Evolutionary conservation across 2,888 invertebrate genomes (phyloP), one percentile per base, ranked within the genome.

Genomic region (Lymantria dispar): DNA sequence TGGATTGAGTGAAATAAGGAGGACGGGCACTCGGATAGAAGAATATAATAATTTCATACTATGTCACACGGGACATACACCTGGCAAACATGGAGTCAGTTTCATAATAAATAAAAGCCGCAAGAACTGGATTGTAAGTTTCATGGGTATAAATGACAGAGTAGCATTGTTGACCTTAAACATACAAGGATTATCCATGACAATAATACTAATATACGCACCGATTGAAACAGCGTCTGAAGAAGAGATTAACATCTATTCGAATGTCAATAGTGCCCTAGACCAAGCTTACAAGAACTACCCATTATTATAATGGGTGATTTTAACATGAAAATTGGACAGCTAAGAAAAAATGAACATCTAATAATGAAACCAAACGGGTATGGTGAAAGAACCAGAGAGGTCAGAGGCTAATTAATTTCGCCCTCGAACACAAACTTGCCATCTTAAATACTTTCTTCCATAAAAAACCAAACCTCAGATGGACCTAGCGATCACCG

Each of bases 361-460:
- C 14, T 58, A 12, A 50, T 59, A 8, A 54, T 59, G 50, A 53
- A 54, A 52, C 14, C 29, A 42, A 13, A 58, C 14, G 66, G 62
- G 8, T 55, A 61, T n/a, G 62, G 64, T 0, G 40, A 30, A 31
- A 60, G 68, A 54, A 71, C 66, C 40, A 31, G 5, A 60, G 62
- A 59, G 64, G 64, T 9, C 51, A 64, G 15, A 59, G 47, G 51
- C 50, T 69, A 8, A 50, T 69, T 10, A 50, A 68, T 1, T 68
- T 52, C 44, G 64, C 65, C 1, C 0, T 9, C 11, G 42, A 45
- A 11, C 9, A 45, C n/a, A 38, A 38, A 12, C 3, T 36, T 22
- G n/a, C 45, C 1, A 45, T 37, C n/a, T n/a, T 15, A 37, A 10
- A 45, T 33, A 5, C 33, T 29, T 45, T 45, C 30, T 30, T 30